Conservation (phyloP, 2,888 invertebrate genomes). For the Mythimna pallens region DNA sequence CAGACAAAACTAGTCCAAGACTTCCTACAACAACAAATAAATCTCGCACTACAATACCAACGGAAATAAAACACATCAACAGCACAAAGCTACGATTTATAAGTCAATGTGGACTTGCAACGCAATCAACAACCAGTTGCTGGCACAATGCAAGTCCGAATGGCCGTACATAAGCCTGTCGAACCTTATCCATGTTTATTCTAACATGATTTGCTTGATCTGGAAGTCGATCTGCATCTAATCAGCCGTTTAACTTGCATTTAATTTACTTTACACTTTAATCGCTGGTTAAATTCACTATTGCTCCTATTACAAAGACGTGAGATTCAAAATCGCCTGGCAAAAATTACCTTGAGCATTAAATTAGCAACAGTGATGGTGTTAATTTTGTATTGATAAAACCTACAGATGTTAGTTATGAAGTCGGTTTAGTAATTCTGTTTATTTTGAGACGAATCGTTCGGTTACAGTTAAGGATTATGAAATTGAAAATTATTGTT, state of each 20-base stretch:
- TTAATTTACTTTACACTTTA: constrained; percentile 55
- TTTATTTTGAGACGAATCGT: constrained; percentile 60
- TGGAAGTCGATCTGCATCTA: constrained; percentile 70
- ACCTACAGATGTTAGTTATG: constrained; percentile 56
- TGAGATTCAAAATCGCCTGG: constrained; percentile 21
- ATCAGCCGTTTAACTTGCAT: constrained; percentile 67
- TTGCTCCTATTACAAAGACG: neutral
- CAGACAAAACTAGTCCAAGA: constrained; percentile 40
- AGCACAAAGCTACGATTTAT: constrained; percentile 60
- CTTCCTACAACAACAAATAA: constrained; percentile 45
- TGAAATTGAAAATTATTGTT: constrained; percentile 39
- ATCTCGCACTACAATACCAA: constrained; percentile 48
- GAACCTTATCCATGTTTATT: constrained; percentile 68
- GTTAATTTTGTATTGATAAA: constrained; percentile 64
- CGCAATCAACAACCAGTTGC: constrained; percentile 57
- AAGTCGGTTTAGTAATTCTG: constrained; percentile 44
- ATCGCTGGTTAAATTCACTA: neutral
- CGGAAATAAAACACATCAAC: constrained; percentile 64
- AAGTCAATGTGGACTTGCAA: constrained; percentile 54
- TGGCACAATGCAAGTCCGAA: constrained; percentile 39
- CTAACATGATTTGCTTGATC: constrained; percentile 73
- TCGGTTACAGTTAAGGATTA: constrained; percentile 26
- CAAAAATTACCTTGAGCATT: constrained; percentile 4
- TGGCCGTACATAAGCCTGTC: constrained; percentile 61
- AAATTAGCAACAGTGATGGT: constrained; percentile 51